Evolutionary conservation across 2,888 invertebrate species (phyloP).

Genomic region (Drosophila nigricruria): DNA sequence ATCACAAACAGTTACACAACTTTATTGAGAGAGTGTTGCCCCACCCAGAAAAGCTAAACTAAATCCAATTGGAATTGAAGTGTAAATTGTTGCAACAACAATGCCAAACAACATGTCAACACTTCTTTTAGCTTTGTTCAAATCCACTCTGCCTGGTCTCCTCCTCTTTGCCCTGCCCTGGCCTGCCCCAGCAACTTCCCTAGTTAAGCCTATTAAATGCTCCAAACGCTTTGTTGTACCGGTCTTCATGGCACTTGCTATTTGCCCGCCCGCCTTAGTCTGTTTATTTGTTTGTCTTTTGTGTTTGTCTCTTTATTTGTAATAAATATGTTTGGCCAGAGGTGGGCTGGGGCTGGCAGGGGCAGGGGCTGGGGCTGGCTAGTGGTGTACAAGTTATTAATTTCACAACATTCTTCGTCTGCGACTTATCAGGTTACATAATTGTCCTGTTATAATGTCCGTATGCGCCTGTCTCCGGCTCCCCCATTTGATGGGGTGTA

Average conservation of each 20-base stretch:
- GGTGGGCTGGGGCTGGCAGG: not conserved
- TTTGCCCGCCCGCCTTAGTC: constrained; percentile 54
- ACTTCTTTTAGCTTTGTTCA: constrained; percentile 39
- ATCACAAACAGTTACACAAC: constrained; percentile 36
- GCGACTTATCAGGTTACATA: constrained; percentile 77
- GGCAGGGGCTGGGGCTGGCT: not conserved
- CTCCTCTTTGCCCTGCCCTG: not conserved
- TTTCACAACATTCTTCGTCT: constrained; percentile 75
- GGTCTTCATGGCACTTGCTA: constrained; percentile 45
- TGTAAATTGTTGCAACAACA: constrained; percentile 62
- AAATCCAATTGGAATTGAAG: constrained; percentile 53
- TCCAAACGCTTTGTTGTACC: constrained; percentile 75
- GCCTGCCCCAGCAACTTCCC: constrained; percentile 21
- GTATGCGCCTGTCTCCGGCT: constrained; percentile 1
- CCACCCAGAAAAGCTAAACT: constrained; percentile 38
- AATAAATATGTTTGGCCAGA: constrained; percentile 71
- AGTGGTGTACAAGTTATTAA: constrained; percentile 60
- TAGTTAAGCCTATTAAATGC: constrained; percentile 79
- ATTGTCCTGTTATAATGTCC: constrained; percentile 68
- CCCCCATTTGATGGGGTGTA: constrained; percentile 62
- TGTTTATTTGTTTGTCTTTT: constrained; percentile 74
- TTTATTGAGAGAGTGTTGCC: constrained; percentile 15
- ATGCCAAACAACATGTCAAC: constrained; percentile 63
- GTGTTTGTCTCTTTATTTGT: constrained; percentile 79
- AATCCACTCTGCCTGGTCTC: not conserved